Evolutionary conservation across 2,113 vertebrate species (phyloP).

Genomic region (Neoarius graeffei): DNA sequence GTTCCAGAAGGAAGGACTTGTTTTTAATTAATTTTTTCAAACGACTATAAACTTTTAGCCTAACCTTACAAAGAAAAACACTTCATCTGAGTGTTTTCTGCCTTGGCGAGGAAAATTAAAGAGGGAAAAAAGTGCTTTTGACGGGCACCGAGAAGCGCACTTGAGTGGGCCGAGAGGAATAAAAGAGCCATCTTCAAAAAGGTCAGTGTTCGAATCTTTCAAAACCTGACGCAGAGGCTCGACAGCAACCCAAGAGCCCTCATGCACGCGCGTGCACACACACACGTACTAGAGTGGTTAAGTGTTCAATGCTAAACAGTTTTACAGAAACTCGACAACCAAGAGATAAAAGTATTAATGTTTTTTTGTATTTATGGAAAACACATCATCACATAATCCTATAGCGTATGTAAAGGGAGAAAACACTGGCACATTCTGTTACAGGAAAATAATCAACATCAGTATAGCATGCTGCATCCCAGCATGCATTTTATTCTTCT

Average conservation of each 20-base stretch:
- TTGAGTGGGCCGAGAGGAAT: slow-evolving; percentile 5
- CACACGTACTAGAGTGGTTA: neutral
- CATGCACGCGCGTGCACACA: neutral
- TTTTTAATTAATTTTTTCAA: neutral
- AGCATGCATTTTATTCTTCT: too few relatives aligned
- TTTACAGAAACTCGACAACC: neutral
- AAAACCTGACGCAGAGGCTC: slow-evolving; percentile 35
- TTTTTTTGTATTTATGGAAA: neutral
- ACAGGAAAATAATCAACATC: neutral
- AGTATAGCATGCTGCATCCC: too few relatives aligned
- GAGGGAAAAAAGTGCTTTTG: neutral
- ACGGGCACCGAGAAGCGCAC: neutral
- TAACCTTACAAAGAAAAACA: neutral
- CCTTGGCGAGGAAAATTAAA: neutral
- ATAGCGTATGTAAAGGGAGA: neutral
- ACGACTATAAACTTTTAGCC: slow-evolving; percentile 12
- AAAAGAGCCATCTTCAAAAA: neutral
- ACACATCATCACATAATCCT: neutral
- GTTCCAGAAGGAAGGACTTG: neutral
- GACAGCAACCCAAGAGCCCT: slow-evolving; percentile 5
- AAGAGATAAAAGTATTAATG: neutral
- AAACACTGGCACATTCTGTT: neutral
- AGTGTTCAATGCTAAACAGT: neutral
- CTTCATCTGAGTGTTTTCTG: neutral
- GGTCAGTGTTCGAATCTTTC: neutral